Percentiles rank a stretch among this genome's conserved stretches.
Evolutionary conservation across 2,888 invertebrate genomes (phyloP).

Genomic region (Callinectes sapidus): DNA sequence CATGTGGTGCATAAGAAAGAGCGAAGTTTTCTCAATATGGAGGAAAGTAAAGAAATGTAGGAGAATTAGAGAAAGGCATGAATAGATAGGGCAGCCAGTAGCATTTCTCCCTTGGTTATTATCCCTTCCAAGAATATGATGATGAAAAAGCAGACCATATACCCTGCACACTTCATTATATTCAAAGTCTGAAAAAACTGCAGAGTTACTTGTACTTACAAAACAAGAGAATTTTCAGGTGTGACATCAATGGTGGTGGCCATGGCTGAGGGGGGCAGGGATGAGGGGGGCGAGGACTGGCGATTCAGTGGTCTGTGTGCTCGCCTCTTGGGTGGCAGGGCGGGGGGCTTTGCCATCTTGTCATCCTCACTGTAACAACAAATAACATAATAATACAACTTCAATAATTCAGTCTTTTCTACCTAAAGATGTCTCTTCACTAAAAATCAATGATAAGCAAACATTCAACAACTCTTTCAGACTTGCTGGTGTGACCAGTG

Average conservation of each 20-base stretch:
- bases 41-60: not conserved
- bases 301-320: slow-evolving; percentile 5
- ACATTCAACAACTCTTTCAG: no score
- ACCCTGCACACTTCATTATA: not conserved
- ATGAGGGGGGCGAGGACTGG: slow-evolving; percentile 55
- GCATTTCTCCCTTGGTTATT: not conserved
- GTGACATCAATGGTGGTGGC: not conserved
- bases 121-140: not conserved
- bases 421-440: no score
- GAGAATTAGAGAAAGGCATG: not conserved
- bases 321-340: slow-evolving; percentile 51
- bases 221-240: not conserved
- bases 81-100: not conserved
- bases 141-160: not conserved
- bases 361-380: slow-evolving; percentile 4
- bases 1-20: not conserved
- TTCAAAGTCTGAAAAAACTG: not conserved
- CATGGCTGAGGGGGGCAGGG: not conserved
- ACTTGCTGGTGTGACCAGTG: no score
- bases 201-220: not conserved
- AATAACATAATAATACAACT: not conserved
- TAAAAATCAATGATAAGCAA: no score
- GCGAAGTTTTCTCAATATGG: not conserved
- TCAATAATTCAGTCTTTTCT: no score
- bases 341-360: slow-evolving; percentile 43